phyloP scores from a whole-genome alignment of 2,797 vertebrate genomes.

The Sebastes paucispinis region DNA sequence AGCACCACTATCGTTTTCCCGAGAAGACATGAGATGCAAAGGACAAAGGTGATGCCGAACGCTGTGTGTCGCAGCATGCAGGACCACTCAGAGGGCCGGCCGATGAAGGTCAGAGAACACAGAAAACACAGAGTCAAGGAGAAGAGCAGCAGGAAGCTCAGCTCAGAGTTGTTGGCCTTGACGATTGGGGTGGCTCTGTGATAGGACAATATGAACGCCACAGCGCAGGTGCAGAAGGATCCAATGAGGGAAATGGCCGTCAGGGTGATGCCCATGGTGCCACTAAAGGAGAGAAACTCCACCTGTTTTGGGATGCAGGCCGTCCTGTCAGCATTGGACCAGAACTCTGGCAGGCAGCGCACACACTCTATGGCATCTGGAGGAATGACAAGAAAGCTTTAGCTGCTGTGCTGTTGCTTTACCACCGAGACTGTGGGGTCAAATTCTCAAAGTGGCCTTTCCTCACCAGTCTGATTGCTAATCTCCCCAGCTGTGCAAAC shows the following conservation, averaged over 20 bases:
- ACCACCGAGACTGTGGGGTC: background rate
- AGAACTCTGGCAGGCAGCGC: constrained; percentile 81
- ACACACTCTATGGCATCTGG: constrained; percentile 84
- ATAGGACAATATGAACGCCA: constrained; percentile 74
- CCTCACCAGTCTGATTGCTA: constrained; percentile 86
- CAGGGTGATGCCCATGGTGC: constrained; percentile 80
- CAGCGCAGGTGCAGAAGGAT: constrained; percentile 71
- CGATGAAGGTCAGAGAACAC: constrained; percentile 84
- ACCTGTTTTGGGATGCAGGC: constrained; percentile 81
- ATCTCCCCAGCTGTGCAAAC: constrained; percentile 84
- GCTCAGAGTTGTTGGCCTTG: constrained; percentile 82
- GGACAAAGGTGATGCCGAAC: constrained; percentile 83
- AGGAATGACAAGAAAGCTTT: constrained; percentile 7
- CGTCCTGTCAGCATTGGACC: constrained; percentile 80
- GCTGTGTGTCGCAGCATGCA: constrained; percentile 84
- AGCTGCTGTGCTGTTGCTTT: background rate
- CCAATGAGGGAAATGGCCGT: constrained; percentile 78
- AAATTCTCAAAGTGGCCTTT: constrained; percentile 8
- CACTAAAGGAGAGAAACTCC: constrained; percentile 82
- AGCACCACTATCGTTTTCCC: constrained; percentile 85
- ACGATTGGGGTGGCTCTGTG: constrained; percentile 79
- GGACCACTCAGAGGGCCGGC: constrained; percentile 82
- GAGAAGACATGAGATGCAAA: constrained; percentile 84
- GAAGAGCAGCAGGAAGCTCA: constrained; percentile 85
- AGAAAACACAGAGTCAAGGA: constrained; percentile 84